phyloP scores from a whole-genome alignment of 2,797 vertebrate genomes.

The Acanthopagrus latus region DNA sequence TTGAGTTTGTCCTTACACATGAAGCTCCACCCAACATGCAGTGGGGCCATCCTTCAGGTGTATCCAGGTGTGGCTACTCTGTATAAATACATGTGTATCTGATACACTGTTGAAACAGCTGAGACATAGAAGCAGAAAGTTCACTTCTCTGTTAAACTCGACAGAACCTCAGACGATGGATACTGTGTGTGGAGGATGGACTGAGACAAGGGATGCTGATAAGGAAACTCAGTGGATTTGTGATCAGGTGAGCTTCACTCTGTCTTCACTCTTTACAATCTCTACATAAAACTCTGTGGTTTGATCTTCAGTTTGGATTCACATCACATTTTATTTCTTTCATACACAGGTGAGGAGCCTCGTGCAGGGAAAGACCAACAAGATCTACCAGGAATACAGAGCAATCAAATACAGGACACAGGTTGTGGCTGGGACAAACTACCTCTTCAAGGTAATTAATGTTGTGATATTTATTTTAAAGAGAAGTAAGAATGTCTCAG shows the following conservation, averaged over 20 bases:
- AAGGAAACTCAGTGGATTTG: slow-evolving; percentile 21
- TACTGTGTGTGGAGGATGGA: accelerated
- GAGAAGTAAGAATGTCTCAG: background rate
- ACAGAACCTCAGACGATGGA: background rate
- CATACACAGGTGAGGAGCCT: background rate
- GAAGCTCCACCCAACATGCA: background rate
- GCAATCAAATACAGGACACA: background rate
- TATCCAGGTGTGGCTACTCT: background rate
- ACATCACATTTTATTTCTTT: background rate
- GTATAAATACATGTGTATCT: background rate
- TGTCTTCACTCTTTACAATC: background rate
- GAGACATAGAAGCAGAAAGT: background rate
- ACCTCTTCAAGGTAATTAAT: slow-evolving; percentile 35
- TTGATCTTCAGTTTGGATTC: background rate
- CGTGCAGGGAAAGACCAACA: background rate
- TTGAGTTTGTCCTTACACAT: background rate
- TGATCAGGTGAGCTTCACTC: slow-evolving; percentile 19
- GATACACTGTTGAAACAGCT: background rate
- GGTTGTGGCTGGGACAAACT: background rate
- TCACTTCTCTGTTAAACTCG: background rate
- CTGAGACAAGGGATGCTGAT: accelerated
- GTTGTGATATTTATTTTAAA: too few species aligned
- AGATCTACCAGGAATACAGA: accelerated
- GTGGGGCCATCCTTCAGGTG: background rate
- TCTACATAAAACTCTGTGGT: accelerated